These are phyloP conservation scores for Tenthredo mesomela DNA, from an alignment of 2,888 invertebrate genomes.

Conservation along the genomic window DNA sequence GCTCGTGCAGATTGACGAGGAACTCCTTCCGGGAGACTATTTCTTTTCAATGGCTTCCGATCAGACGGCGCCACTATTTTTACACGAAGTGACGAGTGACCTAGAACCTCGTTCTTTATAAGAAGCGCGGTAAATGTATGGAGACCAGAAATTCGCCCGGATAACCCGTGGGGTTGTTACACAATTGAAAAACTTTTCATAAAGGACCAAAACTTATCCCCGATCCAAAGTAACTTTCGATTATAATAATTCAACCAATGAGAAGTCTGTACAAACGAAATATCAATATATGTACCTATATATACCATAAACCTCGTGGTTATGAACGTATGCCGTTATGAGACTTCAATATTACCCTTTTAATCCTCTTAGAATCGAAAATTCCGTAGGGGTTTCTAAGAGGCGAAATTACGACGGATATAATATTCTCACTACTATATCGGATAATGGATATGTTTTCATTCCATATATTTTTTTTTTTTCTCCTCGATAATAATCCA, in stretches of 20 bases:
- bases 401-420: background rate
- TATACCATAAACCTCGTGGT: background rate
- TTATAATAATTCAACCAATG: background rate
- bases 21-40: conserved; percentile 5
- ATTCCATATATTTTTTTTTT: background rate
- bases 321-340: background rate
- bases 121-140: background rate
- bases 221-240: background rate
- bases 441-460: too few species aligned
- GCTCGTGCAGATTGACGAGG: conserved; percentile 32
- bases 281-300: background rate
- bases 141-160: background rate
- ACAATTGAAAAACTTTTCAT: conserved; percentile 17
- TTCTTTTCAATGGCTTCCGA: conserved; percentile 29
- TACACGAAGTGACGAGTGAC: conserved; percentile 22
- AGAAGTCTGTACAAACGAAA: background rate
- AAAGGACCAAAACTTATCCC: background rate
- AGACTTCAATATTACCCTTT: background rate
- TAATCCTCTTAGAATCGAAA: background rate
- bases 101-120: background rate
- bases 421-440: background rate
- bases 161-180: background rate
- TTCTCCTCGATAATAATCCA: background rate
- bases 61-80: conserved; percentile 43
- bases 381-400: background rate